Evolutionary conservation across 2,888 invertebrate genomes (phyloP).

Genomic region (Phengaris alcon): DNA sequence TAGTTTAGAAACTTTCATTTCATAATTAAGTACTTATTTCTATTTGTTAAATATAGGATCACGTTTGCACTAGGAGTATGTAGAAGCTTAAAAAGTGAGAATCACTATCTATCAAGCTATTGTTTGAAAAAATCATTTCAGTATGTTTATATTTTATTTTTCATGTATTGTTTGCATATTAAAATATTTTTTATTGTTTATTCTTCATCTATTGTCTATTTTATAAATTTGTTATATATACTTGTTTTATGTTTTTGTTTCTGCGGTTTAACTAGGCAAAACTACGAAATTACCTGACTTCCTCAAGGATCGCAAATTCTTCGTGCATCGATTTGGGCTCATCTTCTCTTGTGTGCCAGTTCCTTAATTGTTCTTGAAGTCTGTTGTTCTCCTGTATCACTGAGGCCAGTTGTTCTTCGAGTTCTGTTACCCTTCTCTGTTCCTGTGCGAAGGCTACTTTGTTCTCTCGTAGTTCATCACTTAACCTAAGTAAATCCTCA

Average conservation of each 20-base stretch:
- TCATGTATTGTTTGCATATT: not conserved
- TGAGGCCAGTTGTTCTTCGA: conserved; percentile 87
- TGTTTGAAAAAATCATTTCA: not conserved
- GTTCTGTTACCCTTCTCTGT: conserved; percentile 84
- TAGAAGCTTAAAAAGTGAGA: too few relatives aligned
- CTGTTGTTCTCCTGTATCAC: conserved; percentile 85
- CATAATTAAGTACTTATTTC: not conserved
- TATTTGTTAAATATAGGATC: not conserved
- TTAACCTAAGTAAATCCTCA: conserved; percentile 77
- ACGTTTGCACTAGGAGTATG: too few relatives aligned
- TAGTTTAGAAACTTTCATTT: not conserved
- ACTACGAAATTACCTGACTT: conserved; percentile 83
- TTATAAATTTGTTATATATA: not conserved
- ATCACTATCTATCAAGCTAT: not conserved
- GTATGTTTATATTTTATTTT: not conserved
- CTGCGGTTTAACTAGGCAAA: not conserved
- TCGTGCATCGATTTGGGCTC: conserved; percentile 91
- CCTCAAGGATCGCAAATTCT: conserved; percentile 89
- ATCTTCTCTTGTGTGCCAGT: conserved; percentile 82
- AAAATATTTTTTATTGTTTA: not conserved
- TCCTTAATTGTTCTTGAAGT: conserved; percentile 84
- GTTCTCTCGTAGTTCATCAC: conserved; percentile 85
- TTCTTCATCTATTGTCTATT: not conserved
- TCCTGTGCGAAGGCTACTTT: conserved; percentile 84
- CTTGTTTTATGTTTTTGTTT: too few relatives aligned